Evolutionary conservation across 2,888 invertebrate species (phyloP).

Genomic region (Lithophane leautieri): DNA sequence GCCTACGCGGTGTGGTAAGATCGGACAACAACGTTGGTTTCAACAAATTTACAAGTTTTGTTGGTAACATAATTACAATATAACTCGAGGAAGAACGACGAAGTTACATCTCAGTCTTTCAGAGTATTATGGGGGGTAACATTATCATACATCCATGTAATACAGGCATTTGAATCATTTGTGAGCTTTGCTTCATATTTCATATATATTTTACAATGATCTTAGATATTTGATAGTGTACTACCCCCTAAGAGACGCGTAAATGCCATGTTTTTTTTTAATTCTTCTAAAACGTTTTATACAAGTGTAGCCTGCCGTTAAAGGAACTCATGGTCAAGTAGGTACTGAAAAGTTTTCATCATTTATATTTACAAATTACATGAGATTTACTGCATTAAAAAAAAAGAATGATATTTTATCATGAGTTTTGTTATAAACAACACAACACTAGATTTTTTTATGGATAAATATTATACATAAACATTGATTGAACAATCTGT

Average conservation of each 20-base stretch:
- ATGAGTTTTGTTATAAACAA: slow-evolving; percentile 47
- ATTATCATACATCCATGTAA: neutral
- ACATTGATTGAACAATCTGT: slow-evolving; percentile 62
- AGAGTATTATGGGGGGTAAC: neutral
- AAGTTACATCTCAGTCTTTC: neutral
- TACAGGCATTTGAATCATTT: neutral
- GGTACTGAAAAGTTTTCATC: slow-evolving; percentile 25
- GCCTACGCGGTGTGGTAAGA: slow-evolving; percentile 9
- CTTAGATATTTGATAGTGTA: neutral
- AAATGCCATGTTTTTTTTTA: neutral
- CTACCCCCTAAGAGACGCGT: neutral
- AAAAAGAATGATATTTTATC: slow-evolving; percentile 16
- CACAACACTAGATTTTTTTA: slow-evolving; percentile 48
- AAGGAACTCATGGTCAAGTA: slow-evolving; percentile 20
- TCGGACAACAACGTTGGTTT: slow-evolving; percentile 17
- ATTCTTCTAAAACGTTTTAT: slow-evolving; percentile 8
- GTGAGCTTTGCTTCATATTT: slow-evolving; percentile 2
- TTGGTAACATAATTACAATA: slow-evolving; percentile 38
- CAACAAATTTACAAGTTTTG: slow-evolving; percentile 18
- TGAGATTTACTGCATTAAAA: slow-evolving; percentile 32
- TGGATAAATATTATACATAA: slow-evolving; percentile 59
- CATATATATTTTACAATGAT: neutral
- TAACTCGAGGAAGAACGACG: slow-evolving; percentile 7
- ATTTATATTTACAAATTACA: slow-evolving; percentile 30
- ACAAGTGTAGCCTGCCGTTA: slow-evolving; percentile 34